Percentiles rank a stretch among this genome's conserved stretches.
These are phyloP conservation scores for Drosophila antonietae DNA, from an alignment of 2,888 invertebrate genomes.

Conservation along the genomic window DNA sequence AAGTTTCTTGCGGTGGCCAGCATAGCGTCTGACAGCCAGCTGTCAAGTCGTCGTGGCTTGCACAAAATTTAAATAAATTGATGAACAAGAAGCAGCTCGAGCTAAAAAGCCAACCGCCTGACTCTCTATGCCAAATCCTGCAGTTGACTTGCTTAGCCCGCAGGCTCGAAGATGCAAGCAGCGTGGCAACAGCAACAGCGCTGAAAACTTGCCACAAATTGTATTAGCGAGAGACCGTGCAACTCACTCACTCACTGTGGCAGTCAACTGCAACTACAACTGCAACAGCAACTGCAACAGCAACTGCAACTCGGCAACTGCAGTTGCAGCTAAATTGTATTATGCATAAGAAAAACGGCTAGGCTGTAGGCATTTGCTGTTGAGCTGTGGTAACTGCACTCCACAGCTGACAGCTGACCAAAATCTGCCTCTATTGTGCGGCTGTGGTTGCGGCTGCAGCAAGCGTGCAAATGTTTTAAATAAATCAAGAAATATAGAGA, in stretches of 20 bases:
- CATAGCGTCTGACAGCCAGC: conserved; percentile 59
- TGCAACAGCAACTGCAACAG: conserved; percentile 12
- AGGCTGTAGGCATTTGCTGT: conserved; percentile 22
- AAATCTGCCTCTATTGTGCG: background rate
- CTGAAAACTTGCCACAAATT: conserved; percentile 60
- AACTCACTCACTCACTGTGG: conserved; percentile 5
- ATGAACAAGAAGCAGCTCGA: conserved; percentile 43
- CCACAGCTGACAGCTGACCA: conserved; percentile 33
- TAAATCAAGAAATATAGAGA: background rate
- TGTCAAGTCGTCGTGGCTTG: conserved; percentile 66
- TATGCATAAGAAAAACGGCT: conserved; percentile 47
- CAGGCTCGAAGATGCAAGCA: conserved; percentile 28
- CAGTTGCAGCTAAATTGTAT: conserved; percentile 49
- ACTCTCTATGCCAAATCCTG: conserved; percentile 27
- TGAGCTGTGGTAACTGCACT: conserved; percentile 32
- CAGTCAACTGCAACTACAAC: conserved; percentile 12
- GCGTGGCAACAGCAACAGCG: conserved; percentile 11
- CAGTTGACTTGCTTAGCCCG: conserved; percentile 57
- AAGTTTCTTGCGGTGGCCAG: conserved; percentile 67
- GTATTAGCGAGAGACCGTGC: conserved; percentile 31
- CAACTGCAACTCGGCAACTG: conserved; percentile 20
- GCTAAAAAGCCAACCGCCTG: background rate
- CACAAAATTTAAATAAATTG: conserved; percentile 71
- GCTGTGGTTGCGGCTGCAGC: too few species aligned
- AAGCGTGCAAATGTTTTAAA: background rate